Evolutionary conservation across 2,888 invertebrate species (phyloP).

Genomic region (Ormyrus rosae): DNA sequence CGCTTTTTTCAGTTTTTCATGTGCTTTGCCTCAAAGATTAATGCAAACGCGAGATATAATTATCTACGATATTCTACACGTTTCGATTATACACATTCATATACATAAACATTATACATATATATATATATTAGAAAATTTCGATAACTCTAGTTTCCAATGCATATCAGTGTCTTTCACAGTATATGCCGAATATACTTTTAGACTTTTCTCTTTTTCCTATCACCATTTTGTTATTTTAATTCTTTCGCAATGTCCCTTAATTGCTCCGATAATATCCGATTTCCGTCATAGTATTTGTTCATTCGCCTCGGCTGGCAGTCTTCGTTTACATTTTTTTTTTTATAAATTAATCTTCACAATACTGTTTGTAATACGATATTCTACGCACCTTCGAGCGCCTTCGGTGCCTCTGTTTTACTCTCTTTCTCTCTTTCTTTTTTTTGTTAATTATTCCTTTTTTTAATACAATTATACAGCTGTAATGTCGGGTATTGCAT

Average conservation of each 20-base stretch:
- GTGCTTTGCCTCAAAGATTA: constrained; percentile 58
- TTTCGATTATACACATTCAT: constrained; percentile 62
- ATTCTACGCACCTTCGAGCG: constrained; percentile 65
- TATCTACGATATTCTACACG: constrained; percentile 57
- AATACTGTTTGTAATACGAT: constrained; percentile 75
- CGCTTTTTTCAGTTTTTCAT: constrained; percentile 9
- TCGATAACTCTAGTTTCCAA: constrained; percentile 42
- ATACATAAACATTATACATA: constrained; percentile 60
- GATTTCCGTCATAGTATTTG: constrained; percentile 38
- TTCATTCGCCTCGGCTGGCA: constrained; percentile 65
- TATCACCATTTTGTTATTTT: constrained; percentile 32
- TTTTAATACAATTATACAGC: constrained; percentile 54
- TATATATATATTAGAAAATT: constrained; percentile 60
- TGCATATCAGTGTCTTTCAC: constrained; percentile 50
- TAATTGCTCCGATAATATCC: not conserved
- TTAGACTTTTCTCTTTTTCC: constrained; percentile 43
- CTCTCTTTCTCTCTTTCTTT: constrained; percentile 34
- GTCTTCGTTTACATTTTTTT: constrained; percentile 63
- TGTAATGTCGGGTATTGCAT: constrained; percentile 51
- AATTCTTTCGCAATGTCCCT: not conserved
- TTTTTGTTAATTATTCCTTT: constrained; percentile 30
- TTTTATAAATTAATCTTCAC: constrained; percentile 65
- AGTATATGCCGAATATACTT: constrained; percentile 65
- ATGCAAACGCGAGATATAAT: constrained; percentile 61
- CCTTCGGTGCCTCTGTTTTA: constrained; percentile 52